Percentiles rank a stretch among this genome's conserved stretches.
Evolutionary conservation across 1,140 invertebrate genomes (phyloP).

Genomic region (Hydropsyche tenuis): DNA sequence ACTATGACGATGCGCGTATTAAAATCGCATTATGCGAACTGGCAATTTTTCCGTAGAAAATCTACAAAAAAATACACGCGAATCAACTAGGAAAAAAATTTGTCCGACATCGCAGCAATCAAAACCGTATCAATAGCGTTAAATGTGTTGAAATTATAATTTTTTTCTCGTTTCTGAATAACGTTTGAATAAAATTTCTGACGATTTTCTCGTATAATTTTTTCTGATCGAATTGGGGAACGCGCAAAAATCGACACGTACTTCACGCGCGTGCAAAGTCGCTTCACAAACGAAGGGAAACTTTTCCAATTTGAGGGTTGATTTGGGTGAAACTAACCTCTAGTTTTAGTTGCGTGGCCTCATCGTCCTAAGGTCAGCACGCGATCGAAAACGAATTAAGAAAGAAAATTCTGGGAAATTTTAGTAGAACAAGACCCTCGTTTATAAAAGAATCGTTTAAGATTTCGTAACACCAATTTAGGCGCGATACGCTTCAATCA

Average conservation of each 20-base stretch:
- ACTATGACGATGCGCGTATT: not conserved
- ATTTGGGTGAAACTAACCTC: not conserved
- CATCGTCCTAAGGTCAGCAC: not conserved
- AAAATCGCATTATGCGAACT: slow-evolving; percentile 11
- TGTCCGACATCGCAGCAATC: not conserved
- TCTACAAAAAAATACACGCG: not conserved
- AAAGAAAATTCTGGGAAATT: not conserved
- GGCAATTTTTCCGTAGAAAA: not conserved
- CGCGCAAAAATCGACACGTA: no score
- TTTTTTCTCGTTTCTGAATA: no score
- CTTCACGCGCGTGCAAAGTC: no score
- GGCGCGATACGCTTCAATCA: no score
- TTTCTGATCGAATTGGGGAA: no score
- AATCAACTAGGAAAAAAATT: not conserved
- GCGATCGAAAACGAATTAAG: not conserved
- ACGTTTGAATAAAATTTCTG: no score
- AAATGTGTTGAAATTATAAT: not conserved
- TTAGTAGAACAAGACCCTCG: no score
- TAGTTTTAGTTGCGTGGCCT: not conserved
- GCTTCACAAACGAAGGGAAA: not conserved
- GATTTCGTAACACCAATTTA: no score
- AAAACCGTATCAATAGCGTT: not conserved
- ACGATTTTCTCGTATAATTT: no score
- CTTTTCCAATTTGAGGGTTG: not conserved
- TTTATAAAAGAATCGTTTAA: no score